Conservation (phyloP, 2,888 invertebrate species). For the Machimus rusticus region DNA sequence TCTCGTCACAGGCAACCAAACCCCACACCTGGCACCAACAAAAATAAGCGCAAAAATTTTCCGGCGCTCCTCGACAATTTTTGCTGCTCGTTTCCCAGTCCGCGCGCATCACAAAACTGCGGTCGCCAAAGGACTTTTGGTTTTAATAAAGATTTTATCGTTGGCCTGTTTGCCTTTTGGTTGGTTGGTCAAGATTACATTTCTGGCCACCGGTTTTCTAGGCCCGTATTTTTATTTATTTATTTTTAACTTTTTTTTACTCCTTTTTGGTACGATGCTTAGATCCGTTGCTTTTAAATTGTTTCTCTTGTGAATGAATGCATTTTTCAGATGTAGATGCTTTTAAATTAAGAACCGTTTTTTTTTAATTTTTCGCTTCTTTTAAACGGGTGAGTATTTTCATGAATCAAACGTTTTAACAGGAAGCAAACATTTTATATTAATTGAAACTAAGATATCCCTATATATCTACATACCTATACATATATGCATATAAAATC, state of each 20-base stretch:
- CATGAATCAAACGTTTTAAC: too few relatives aligned
- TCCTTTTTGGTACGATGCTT: neutral
- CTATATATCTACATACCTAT: too few relatives aligned
- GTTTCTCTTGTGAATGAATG: neutral
- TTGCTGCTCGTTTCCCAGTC: neutral
- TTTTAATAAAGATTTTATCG: neutral
- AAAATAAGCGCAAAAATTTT: neutral
- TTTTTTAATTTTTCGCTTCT: too few relatives aligned
- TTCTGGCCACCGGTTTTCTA: neutral
- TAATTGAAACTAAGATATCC: too few relatives aligned
- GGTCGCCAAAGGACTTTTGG: neutral
- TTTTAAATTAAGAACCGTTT: too few relatives aligned
- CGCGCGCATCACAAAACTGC: neutral
- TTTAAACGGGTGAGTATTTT: too few relatives aligned
- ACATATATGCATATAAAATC: too few relatives aligned
- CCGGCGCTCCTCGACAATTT: neutral
- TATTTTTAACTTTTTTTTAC: neutral
- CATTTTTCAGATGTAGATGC: neutral
- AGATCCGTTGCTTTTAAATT: neutral
- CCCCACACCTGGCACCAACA: neutral
- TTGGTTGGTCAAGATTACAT: neutral
- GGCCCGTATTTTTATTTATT: neutral
- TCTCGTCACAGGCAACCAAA: neutral
- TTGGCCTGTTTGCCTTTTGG: neutral
- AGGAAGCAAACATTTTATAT: too few relatives aligned